Evolutionary conservation across 2,113 vertebrate genomes (phyloP), one percentile per base, ranked within the genome.

Genomic region (Bubo bubo): DNA sequence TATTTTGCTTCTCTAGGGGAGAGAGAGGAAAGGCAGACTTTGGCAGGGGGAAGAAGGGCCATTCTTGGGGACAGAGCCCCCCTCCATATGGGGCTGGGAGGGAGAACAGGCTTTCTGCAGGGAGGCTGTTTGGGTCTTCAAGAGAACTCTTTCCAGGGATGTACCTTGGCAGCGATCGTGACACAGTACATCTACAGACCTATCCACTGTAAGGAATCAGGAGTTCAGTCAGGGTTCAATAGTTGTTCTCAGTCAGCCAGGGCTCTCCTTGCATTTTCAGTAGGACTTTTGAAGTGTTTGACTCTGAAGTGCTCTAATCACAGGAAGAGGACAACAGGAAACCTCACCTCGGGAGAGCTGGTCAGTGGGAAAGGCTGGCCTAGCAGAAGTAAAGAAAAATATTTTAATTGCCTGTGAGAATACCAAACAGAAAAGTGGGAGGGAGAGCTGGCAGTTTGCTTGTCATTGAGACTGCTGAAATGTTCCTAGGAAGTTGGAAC

Each of bases 181-280:
- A 52, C 0, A 0, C 60, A 30, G 60, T 21, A 66, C 66, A 89
- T 63, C 49, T 55, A 6, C 56, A 77, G 52, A 30, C 39, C 56
- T 47, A 3, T 53, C 30, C 27, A 60, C 21, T 0, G 7, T 14
- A 43, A 70, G 60, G 39, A 71, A 58, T 0, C 1, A 1, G 15
- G 72, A 93, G 72, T 95, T 95, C 90, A 84, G 23, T 83, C 45
- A 66, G 52, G 47, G 86, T 92, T 95, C 86, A 86, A 79, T 84
- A 93, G 52, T 2, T 75, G 77, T 79, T 21, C 66, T 68, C 32
- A 4, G 24, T n/a, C 94, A 84, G 24, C 5, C 0, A 0, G 35
- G 20, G 27, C 27, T 86, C 47, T 89, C 21, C 41, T 30, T 27
- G 34, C 4, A 3, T 90, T 92, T 92, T 58, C 73, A 85, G 34